phyloP scores from a whole-genome alignment of 2,797 vertebrate species.

The Myoxocephalus aenaeus region DNA sequence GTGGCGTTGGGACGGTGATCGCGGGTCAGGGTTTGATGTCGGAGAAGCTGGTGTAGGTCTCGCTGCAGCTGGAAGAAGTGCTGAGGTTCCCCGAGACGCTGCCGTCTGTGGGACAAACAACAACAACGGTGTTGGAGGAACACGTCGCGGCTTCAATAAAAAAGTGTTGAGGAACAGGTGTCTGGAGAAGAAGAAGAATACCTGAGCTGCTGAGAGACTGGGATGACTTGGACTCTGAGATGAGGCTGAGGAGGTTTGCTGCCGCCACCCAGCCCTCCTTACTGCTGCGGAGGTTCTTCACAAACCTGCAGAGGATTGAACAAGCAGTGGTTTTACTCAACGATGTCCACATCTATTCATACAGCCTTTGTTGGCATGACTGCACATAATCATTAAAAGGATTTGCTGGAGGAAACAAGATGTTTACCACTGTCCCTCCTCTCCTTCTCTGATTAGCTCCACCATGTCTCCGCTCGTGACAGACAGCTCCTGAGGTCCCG shows the following conservation, averaged over 20 bases:
- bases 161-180: no score
- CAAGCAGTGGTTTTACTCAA: not conserved
- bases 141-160: not conserved
- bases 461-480: slow-evolving; percentile 93
- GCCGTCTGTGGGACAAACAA: slow-evolving; percentile 83
- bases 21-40: slow-evolving; percentile 90
- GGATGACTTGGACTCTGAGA: slow-evolving; percentile 90
- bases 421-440: slow-evolving; percentile 91
- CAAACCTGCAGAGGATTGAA: slow-evolving; percentile 85
- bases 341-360: not conserved
- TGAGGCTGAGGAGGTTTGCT: slow-evolving; percentile 88
- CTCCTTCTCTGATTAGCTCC: slow-evolving; percentile 91
- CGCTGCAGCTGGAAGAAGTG: slow-evolving; percentile 95
- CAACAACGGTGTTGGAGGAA: not conserved
- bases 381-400: not conserved
- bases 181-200: not conserved
- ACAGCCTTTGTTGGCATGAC: not conserved
- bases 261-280: slow-evolving; percentile 92
- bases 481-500: slow-evolving; percentile 85
- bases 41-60: slow-evolving; percentile 90
- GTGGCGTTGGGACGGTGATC: not conserved
- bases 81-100: slow-evolving; percentile 92
- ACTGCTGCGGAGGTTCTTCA: slow-evolving; percentile 90
- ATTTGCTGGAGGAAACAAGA: not conserved
- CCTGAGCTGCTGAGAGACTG: slow-evolving; percentile 96